These are phyloP conservation scores for Protophormia terraenovae DNA, from an alignment of 2,888 invertebrate genomes.

Conservation along the genomic window DNA sequence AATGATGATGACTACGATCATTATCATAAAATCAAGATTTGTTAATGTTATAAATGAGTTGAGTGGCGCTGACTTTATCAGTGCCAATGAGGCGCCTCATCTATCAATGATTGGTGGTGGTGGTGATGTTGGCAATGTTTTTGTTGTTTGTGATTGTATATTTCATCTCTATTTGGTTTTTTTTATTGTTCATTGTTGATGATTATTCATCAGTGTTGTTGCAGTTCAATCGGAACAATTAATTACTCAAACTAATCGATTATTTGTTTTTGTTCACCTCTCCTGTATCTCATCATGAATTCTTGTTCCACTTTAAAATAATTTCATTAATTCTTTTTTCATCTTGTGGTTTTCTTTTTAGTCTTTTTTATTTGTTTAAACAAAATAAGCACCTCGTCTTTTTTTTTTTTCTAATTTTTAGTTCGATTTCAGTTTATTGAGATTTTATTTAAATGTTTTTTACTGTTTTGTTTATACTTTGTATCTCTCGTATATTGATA, in stretches of 20 bases:
- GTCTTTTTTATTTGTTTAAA: neutral
- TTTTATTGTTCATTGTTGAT: neutral
- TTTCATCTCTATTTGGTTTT: slow-evolving; percentile 23
- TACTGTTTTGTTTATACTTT: slow-evolving; percentile 10
- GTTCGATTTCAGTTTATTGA: slow-evolving; percentile 1
- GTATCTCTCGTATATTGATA: neutral
- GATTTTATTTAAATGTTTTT: slow-evolving; percentile 32
- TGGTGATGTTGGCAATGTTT: neutral
- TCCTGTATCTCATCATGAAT: neutral
- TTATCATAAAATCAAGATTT: slow-evolving; percentile 47
- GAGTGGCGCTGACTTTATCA: slow-evolving; percentile 65
- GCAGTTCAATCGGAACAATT: slow-evolving; percentile 66
- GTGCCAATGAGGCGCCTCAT: slow-evolving; percentile 70
- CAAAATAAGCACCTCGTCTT: slow-evolving; percentile 50
- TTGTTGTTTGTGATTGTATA: slow-evolving; percentile 30
- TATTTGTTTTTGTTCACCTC: slow-evolving; percentile 12
- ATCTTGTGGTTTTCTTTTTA: neutral
- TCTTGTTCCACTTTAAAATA: neutral
- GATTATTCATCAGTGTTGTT: slow-evolving; percentile 31
- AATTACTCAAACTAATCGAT: slow-evolving; percentile 67
- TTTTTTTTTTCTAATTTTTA: neutral
- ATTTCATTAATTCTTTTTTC: neutral
- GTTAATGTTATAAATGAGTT: slow-evolving; percentile 56
- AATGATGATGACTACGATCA: slow-evolving; percentile 14
- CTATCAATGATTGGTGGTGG: slow-evolving; percentile 60